Base-by-base conservation (phyloP, 2,797 vertebrate species). In the Notamacropus eugenii region DNA sequence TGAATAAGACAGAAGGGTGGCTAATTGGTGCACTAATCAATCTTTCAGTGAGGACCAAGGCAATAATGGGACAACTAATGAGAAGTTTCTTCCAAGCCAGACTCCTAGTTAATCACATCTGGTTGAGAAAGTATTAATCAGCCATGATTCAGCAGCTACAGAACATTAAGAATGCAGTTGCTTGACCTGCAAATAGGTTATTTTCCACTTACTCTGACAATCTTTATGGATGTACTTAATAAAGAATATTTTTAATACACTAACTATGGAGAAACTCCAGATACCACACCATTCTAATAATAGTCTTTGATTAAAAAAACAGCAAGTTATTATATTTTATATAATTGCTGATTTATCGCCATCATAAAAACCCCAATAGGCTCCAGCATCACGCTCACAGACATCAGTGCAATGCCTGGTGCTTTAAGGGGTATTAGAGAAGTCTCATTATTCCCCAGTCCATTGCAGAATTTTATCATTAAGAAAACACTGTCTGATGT, bases 91-190 rank as follows among this genome's bases (percentile, higher is more conserved):
- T 98, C 95, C 24, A 90, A 96, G 96, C 87, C 59, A 95, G 93
- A 93, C 95, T 97, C 92, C 28, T n/a, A 92, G 95, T 92, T 97
- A 98, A 95, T 97, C 95, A 95, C 94, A 97, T 97, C 94, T 97
- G 93, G 95, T 55, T 93, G 95, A 93, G 95, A 96, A 97, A 98
- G 74, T 97, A 97, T 98, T 98, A 96, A 98, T 98, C 97, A 97
- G 96, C 95, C 97, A 92, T 94, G 95, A 98, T 95, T 98, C 96
- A 98, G 95, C 93, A 96, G 93, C 91, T 94, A 95, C 91, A 0
- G 22, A 98, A 74, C 59, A 98, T 97, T 94, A 96, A 97, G 94
- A 98, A 96, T 40, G 16, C 0, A 0, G 92, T 96, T 96, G 97
- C 92, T 98, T 97, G 97, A 87, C 40, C 74, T 87, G 96, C 96